phyloP scores from a whole-genome alignment of 2,797 vertebrate species.

The Acipenser transmontanus region DNA sequence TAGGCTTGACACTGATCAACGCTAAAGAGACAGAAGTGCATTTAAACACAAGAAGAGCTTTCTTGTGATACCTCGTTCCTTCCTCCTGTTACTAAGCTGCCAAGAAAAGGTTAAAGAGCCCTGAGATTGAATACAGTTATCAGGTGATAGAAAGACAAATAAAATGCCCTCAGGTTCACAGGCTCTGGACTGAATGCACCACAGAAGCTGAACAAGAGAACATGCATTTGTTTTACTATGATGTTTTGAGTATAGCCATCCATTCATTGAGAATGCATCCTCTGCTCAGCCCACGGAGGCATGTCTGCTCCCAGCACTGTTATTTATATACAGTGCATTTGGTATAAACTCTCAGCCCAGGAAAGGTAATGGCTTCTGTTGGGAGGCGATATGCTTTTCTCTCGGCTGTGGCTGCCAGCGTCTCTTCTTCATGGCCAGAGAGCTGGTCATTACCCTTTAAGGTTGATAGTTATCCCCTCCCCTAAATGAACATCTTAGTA shows the following conservation, averaged over 20 bases:
- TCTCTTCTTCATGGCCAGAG: neutral
- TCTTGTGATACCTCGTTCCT: neutral
- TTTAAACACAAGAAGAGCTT: too few relatives aligned
- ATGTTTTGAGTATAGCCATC: neutral
- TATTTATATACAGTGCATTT: slow-evolving; percentile 8
- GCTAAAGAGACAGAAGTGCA: too few relatives aligned
- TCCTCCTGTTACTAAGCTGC: neutral
- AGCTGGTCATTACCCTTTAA: too few relatives aligned
- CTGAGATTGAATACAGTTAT: neutral
- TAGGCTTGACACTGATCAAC: too few relatives aligned
- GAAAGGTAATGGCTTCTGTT: neutral
- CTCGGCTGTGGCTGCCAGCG: neutral
- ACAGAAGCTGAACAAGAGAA: neutral
- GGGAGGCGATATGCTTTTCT: neutral
- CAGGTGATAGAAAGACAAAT: neutral
- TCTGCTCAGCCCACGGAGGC: neutral
- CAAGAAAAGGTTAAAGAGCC: neutral
- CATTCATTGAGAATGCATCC: neutral
- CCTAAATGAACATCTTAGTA: too few relatives aligned
- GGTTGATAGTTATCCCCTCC: too few relatives aligned
- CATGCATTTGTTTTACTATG: neutral
- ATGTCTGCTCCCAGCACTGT: neutral
- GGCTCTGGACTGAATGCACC: neutral
- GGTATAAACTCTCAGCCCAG: neutral
- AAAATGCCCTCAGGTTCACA: slow-evolving; percentile 1